Evolutionary conservation across 2,113 vertebrate species (phyloP).

Genomic region (Prionailurus bengalensis): DNA sequence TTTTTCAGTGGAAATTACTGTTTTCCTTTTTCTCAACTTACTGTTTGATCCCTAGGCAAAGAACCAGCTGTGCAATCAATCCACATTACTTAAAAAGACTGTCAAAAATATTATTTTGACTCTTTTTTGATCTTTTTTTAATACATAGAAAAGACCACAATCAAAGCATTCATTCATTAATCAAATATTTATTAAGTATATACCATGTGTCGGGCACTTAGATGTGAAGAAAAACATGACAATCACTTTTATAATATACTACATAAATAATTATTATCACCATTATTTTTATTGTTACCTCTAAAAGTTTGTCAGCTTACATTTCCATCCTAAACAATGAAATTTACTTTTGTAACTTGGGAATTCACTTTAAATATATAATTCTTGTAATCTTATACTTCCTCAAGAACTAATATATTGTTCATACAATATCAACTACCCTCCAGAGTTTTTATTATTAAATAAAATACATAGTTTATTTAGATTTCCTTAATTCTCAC

Average conservation of each 20-base stretch:
- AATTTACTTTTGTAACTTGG: background rate
- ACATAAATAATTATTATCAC: background rate
- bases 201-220: background rate
- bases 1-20: background rate
- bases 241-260: background rate
- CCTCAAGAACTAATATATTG: background rate
- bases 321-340: background rate
- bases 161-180: background rate
- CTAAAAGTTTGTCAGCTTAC: background rate
- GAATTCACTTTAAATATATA: background rate
- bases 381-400: background rate
- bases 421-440: conserved; percentile 61
- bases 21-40: conserved; percentile 47
- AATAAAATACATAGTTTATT: background rate
- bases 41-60: background rate
- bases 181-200: background rate
- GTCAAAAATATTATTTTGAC: background rate
- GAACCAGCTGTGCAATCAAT: background rate
- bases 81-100: background rate
- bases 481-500: background rate
- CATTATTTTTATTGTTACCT: background rate
- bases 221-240: background rate
- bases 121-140: background rate
- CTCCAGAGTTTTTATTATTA: background rate
- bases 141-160: background rate